Evolutionary conservation across 1,140 invertebrate species (phyloP), one percentile per base, ranked within the genome.

Genomic region (Aphelinus certus): DNA sequence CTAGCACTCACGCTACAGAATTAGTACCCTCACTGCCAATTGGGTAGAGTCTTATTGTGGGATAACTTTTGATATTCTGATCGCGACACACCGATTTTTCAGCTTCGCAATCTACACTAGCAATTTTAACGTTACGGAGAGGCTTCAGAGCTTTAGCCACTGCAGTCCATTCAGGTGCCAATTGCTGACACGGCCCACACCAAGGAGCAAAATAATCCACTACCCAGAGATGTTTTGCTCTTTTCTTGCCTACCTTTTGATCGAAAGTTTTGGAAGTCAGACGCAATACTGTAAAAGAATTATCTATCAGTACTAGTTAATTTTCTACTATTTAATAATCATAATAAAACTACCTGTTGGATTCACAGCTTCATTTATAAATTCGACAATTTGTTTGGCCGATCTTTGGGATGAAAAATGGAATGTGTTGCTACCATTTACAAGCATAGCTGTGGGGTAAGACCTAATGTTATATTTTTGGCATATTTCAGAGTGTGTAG

Each of bases 401-500:
- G 88, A 88, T 80, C 92, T 92, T 48, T 90, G 88, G 60, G 45
- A 56, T 72, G 89, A 88, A 83, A 91, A 94, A 65, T 89, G 86
- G 78, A 91, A 82, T 65, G 90, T 88, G 45, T 88, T 83, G 57
- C 89, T 91, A 3, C 89, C 86, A 80, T 94, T 94, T 79, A 93
- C 93, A 2, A 95, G 86, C 71, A 94, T 91, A 6, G 92, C 91
- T 0, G 94, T 94, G 2, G 94, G 94, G 87, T 95, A 95, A 4
- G 92, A 92, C 49, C 88, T 83, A 63, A 95, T 90, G 63, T 91
- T 92, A 78, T 93, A 90, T 79, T 90, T 87, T n/a, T 86, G 84
- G 81, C 90, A 92, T 42, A 92, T 82, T 7, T 82, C 74, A 7
- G 85, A 81, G 79, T 92, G 89, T 42, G 87, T 80, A 2, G 90